A percentile compares a stretch with the other conserved stretches of the same genome.
Evolutionary conservation across 1,140 invertebrate species (phyloP).

Genomic region (Octopus bimaculoides): DNA sequence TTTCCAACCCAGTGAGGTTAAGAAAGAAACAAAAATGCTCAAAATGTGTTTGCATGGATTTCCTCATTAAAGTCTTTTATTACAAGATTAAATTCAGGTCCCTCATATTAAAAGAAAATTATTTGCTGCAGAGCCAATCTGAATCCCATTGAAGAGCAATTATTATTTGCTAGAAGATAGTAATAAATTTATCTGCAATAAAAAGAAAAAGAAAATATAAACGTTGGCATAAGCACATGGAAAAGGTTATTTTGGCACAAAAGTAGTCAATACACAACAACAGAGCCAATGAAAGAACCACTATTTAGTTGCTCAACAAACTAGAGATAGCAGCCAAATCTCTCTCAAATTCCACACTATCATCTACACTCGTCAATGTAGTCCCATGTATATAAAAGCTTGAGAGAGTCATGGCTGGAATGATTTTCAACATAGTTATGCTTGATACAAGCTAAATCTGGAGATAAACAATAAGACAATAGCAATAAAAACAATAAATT

Average conservation of each 20-base stretch:
- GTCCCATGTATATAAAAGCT: neutral
- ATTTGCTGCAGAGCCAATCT: neutral
- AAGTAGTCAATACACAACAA: neutral
- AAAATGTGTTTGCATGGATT: neutral
- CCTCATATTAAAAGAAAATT: neutral
- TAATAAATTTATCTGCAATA: conserved; percentile 13
- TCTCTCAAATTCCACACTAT: neutral
- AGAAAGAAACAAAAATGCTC: neutral
- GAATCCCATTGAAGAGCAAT: too few species aligned
- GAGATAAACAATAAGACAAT: too few species aligned
- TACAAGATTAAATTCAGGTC: neutral
- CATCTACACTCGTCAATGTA: neutral
- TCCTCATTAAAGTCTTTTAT: neutral
- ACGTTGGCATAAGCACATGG: neutral
- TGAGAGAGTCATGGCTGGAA: neutral
- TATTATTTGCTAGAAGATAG: neutral
- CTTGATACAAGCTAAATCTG: too few species aligned
- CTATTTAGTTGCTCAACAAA: neutral
- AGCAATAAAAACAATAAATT: too few species aligned
- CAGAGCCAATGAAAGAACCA: too few species aligned
- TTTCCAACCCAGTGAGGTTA: neutral
- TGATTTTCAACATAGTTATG: too few species aligned
- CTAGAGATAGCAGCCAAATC: neutral
- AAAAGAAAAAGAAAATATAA: conserved; percentile 5
- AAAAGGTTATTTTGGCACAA: neutral